These are phyloP conservation scores for Scalopus aquaticus DNA, from an alignment of 2,113 vertebrate species.

Conservation along the genomic window DNA sequence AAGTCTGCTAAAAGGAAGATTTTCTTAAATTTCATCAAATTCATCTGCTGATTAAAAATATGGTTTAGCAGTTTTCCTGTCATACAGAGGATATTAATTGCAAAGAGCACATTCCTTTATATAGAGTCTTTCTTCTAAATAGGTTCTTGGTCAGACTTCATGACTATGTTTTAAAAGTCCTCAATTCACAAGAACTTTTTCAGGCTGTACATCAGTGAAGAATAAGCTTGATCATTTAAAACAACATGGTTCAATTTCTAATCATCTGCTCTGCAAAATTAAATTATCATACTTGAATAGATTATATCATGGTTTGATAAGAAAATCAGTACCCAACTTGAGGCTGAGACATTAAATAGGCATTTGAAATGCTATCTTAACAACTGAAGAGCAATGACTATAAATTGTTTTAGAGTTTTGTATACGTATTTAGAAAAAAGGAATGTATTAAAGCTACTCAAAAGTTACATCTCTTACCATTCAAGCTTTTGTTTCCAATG, in stretches of 20 bases:
- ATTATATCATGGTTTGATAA: neutral
- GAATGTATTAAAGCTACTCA: neutral
- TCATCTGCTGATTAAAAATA: neutral
- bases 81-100: neutral
- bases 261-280: neutral
- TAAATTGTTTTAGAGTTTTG: neutral
- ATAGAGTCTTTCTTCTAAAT: constrained; percentile 6
- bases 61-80: neutral
- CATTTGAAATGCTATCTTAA: neutral
- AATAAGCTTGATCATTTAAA: neutral
- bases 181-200: neutral
- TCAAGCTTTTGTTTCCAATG: neutral
- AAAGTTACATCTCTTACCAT: neutral
- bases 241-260: neutral
- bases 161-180: neutral
- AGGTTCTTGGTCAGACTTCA: neutral
- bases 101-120: neutral
- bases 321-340: neutral
- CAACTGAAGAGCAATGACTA: neutral
- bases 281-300: constrained; percentile 17
- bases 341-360: neutral
- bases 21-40: constrained; percentile 44
- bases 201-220: neutral
- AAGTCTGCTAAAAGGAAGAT: neutral
- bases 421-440: neutral